phyloP scores from a whole-genome alignment of 2,113 vertebrate genomes.

The Archocentrus centrarchus region DNA sequence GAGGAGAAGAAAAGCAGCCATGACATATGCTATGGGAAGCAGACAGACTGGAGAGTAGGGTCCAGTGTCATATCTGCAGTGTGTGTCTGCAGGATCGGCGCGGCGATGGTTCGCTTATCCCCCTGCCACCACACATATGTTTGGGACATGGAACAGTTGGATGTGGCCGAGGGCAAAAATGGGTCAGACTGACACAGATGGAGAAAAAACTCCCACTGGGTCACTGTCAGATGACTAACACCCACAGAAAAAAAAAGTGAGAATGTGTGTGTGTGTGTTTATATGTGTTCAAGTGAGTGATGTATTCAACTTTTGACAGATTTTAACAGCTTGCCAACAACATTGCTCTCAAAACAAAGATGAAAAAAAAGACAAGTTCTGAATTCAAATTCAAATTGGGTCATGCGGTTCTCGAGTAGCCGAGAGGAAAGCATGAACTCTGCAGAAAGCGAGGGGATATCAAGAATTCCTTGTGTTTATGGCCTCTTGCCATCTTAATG shows the following conservation, averaged over 20 bases:
- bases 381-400: constrained; percentile 54
- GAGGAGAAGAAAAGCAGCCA: constrained; percentile 5
- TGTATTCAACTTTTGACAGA: constrained; percentile 59
- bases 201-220: constrained; percentile 81
- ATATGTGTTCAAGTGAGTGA: constrained; percentile 21
- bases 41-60: constrained; percentile 60
- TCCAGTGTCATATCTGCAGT: constrained; percentile 77
- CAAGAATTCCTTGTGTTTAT: constrained; percentile 27
- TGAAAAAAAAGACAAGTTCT: constrained; percentile 30
- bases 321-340: constrained; percentile 63
- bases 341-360: constrained; percentile 33
- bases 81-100: constrained; percentile 72
- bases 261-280: neutral
- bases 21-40: constrained; percentile 74
- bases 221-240: constrained; percentile 79
- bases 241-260: constrained; percentile 48
- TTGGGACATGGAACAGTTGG: constrained; percentile 85
- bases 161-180: constrained; percentile 85
- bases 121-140: constrained; percentile 84
- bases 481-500: neutral
- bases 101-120: constrained; percentile 77
- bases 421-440: constrained; percentile 30
- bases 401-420: constrained; percentile 29
- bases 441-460: constrained; percentile 32
- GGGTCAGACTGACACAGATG: constrained; percentile 86